Base-by-base conservation (phyloP, 1,140 invertebrate species). In the Tetragnatha versicolor region DNA sequence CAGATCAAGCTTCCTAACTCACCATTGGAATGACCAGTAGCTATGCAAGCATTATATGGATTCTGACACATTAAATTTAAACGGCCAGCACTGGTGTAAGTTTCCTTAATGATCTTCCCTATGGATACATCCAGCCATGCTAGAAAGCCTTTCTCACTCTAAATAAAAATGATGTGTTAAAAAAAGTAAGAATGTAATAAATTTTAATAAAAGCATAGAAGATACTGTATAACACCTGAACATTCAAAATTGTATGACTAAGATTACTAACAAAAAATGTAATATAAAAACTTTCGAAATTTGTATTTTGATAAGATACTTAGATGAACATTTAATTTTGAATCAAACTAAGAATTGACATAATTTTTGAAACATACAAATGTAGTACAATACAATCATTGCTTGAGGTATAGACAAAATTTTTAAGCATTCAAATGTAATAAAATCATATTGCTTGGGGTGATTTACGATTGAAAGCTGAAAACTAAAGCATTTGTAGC, bases 121-220 rank as follows among this genome's bases (percentile, higher is more conserved):
- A 97, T 91, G 3, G 96, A 98, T 37, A 98, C 90, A 87, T 99
- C 98, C 10, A 99, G 84, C 94, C 96, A 99, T 49, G 90, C 90
- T 45, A 98, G 86, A 85, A 91, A 93, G 31, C 96, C 95, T 82
- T 89, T 89, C 82, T 91, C 90, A 87, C 90, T 94, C 92, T 94
- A 86, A 82, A 89, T 87, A 84, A 85, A 76, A 81, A 10, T 20
- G 7, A 66, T 7, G 17, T 45, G 39, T 7, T 45, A 47, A 47
- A 47, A 47, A 3, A 47, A 20, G 3, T 47, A 45, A 45, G 17
- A 45, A 20, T 17, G 12, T 12, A 47, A 17, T 47, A 47, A 47
- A 47, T 47, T 12, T 12, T 47, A 17, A 17, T 47, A 47, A 2
- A 20, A 2, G 42, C 3, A 47, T 1, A n/a, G n/a, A 47, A 47